These are phyloP conservation scores for Mesocentrotus franciscanus DNA, from an alignment of 53 echinoderm and acorn worm species.

Conservation along the genomic window DNA sequence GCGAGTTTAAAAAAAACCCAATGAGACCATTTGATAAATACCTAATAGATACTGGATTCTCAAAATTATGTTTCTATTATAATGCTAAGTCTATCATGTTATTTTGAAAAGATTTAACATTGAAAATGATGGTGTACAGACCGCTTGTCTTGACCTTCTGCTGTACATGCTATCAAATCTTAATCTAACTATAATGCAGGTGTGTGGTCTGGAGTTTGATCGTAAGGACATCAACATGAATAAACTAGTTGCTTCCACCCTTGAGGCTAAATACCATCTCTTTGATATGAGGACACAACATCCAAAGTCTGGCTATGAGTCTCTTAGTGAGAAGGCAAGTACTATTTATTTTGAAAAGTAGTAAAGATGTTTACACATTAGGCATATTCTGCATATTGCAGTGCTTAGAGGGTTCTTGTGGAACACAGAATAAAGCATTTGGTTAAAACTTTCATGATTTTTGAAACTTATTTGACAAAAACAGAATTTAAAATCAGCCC, in stretches of 20 bases:
- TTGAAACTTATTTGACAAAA: no score
- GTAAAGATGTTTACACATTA: not conserved
- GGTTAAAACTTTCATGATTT: no score
- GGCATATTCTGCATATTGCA: not conserved
- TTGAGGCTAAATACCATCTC: constrained; percentile 90
- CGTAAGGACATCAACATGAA: constrained; percentile 96
- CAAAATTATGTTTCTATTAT: no score
- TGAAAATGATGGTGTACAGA: not conserved
- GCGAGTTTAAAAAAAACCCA: no score
- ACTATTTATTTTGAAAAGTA: not conserved
- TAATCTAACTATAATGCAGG: constrained; percentile 34
- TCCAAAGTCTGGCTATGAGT: constrained; percentile 94
- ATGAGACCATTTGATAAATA: no score
- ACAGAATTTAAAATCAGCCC: no score
- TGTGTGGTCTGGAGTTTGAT: constrained; percentile 95
- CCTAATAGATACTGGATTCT: no score
- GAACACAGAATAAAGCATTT: no score
- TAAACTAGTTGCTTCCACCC: constrained; percentile 83
- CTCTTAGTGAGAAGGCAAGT: constrained; percentile 81
- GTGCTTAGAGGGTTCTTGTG: no score
- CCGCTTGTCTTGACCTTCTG: not conserved
- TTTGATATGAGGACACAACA: constrained; percentile 96
- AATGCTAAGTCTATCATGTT: no score
- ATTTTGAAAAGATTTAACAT: no score
- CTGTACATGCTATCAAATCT: not conserved